A percentile compares a stretch with the other conserved stretches of the same genome.
These are phyloP conservation scores for Atherinosoma microstoma DNA, from an alignment of 2,797 vertebrate species.

Conservation along the genomic window DNA sequence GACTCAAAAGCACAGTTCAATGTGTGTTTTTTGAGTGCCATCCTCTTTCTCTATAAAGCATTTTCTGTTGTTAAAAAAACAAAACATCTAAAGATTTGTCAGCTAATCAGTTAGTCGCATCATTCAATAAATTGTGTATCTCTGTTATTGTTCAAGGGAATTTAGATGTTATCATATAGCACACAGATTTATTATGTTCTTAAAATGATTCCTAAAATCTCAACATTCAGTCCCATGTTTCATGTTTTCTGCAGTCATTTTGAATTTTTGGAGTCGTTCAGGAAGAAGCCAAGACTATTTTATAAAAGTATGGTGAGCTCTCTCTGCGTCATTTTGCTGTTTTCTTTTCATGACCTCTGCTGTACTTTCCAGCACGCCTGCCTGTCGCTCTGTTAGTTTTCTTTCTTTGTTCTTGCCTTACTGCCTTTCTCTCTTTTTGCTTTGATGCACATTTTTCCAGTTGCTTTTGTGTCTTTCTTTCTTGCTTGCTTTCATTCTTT, in stretches of 20 bases:
- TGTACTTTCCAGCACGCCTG: constrained; percentile 63
- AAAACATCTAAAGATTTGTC: no score
- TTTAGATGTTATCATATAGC: no score
- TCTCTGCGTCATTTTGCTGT: constrained; percentile 60
- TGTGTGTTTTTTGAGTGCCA: not conserved
- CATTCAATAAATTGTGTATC: no score
- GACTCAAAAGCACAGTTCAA: not conserved
- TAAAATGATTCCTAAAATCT: not conserved
- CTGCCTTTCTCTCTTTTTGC: constrained; percentile 72
- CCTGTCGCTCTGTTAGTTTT: constrained; percentile 62
- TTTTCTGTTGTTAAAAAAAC: not conserved
- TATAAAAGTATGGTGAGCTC: constrained; percentile 33
- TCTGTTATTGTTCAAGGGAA: not conserved
- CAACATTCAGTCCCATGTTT: not conserved
- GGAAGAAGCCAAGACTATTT: constrained; percentile 28
- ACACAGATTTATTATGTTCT: not conserved
- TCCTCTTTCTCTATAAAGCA: not conserved
- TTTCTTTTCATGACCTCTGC: constrained; percentile 63
- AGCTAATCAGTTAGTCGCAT: no score
- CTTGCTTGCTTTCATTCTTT: constrained; percentile 73
- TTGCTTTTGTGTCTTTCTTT: constrained; percentile 76
- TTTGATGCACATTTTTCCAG: constrained; percentile 81
- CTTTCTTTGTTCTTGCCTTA: constrained; percentile 72
- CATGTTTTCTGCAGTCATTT: constrained; percentile 12
- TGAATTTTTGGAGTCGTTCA: constrained; percentile 34